Conservation (phyloP, 2,888 invertebrate species). For the Sarcophaga rosellei region DNA sequence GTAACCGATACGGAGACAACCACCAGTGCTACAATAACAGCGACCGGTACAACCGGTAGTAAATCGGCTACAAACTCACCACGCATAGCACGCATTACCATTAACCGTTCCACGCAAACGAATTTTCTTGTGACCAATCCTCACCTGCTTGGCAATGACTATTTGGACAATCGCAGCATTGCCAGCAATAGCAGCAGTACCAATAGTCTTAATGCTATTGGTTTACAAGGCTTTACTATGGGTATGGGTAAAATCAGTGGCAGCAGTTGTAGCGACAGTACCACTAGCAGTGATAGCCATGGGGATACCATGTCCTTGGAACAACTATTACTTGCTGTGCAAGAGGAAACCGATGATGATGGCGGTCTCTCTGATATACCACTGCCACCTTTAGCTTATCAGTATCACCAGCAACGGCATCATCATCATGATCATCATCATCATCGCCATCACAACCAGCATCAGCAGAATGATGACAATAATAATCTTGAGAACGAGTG, state of each 20-base stretch:
- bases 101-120: conserved; percentile 54
- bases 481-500: conserved; percentile 2
- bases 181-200: conserved; percentile 50
- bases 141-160: conserved; percentile 11
- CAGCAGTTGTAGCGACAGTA: conserved; percentile 63
- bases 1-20: conserved; percentile 2
- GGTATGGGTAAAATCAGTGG: conserved; percentile 46
- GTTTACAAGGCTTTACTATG: conserved; percentile 20
- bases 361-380: conserved; percentile 57
- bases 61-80: conserved; percentile 16
- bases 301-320: conserved; percentile 73
- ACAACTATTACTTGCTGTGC: conserved; percentile 75
- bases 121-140: conserved; percentile 34
- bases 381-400: conserved; percentile 45
- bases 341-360: conserved; percentile 75
- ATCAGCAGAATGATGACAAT: neutral
- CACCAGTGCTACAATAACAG: neutral
- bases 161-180: conserved; percentile 44
- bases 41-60: neutral
- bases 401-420: conserved; percentile 64
- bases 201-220: conserved; percentile 65
- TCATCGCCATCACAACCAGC: neutral
- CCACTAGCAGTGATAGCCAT: conserved; percentile 65
- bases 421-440: conserved; percentile 20
- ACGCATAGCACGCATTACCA: conserved; percentile 36